These are phyloP conservation scores for Stegostoma tigrinum DNA, from an alignment of 2,113 vertebrate genomes.

Conservation along the genomic window DNA sequence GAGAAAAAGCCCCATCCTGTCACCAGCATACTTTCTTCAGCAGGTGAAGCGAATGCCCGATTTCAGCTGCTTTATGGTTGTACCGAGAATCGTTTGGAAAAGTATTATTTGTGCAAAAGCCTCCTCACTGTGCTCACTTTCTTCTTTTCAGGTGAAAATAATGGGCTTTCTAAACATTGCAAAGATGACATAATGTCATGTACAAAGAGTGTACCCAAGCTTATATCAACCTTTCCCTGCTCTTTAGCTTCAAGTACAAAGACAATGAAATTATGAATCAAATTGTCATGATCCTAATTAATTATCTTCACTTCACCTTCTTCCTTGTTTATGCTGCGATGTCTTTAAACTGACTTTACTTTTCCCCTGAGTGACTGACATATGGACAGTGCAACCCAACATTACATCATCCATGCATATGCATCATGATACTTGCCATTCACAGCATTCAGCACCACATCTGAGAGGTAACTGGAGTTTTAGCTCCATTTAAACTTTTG, in stretches of 20 bases:
- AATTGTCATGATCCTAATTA: neutral
- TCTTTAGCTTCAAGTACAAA: neutral
- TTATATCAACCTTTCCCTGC: neutral
- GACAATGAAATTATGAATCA: conserved; percentile 9
- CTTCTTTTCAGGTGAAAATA: conserved; percentile 31
- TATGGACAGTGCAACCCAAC: conserved; percentile 21
- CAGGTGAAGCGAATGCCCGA: conserved; percentile 55
- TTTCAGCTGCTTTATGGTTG: neutral
- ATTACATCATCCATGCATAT: conserved; percentile 37
- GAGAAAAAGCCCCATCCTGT: conserved; percentile 46
- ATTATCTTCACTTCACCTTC: neutral
- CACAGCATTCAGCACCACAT: neutral
- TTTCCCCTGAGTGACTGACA: neutral
- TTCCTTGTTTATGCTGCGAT: conserved; percentile 5
- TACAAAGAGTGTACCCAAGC: neutral
- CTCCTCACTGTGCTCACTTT: neutral
- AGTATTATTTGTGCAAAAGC: neutral
- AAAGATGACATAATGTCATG: neutral
- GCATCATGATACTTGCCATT: conserved; percentile 19
- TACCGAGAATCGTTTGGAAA: neutral
- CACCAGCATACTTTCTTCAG: conserved; percentile 51
- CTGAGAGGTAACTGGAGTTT: neutral
- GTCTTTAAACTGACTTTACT: neutral
- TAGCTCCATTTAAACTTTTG: neutral
- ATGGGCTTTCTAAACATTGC: neutral